Evolutionary conservation across 2,113 vertebrate genomes (phyloP).

Genomic region (Varanus komodoensis): DNA sequence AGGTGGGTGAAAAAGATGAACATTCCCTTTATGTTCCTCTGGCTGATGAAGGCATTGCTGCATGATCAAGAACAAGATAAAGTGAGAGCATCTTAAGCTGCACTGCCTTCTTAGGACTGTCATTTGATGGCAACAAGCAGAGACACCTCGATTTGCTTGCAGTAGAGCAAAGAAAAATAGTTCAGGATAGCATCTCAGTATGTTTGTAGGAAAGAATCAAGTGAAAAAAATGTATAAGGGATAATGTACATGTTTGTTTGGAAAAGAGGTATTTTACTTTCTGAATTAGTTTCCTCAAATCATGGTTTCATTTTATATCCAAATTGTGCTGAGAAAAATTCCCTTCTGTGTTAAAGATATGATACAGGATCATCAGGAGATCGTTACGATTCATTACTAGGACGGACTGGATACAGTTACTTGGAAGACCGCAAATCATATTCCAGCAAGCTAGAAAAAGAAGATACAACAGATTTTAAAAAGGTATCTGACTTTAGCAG

Average conservation of each 20-base stretch:
- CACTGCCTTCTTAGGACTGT: background rate
- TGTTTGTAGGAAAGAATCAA: background rate
- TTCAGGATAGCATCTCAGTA: background rate
- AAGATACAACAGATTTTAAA: slow-evolving; percentile 95
- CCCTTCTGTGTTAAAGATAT: slow-evolving; percentile 77
- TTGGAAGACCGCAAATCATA: slow-evolving; percentile 89
- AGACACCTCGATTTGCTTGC: background rate
- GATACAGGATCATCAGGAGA: slow-evolving; percentile 82
- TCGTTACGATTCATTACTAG: slow-evolving; percentile 83
- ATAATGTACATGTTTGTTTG: background rate
- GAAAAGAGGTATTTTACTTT: background rate
- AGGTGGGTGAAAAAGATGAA: background rate
- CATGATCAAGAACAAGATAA: background rate
- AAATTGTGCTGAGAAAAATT: background rate
- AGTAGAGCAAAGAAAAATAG: background rate
- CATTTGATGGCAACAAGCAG: background rate
- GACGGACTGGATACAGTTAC: slow-evolving; percentile 80
- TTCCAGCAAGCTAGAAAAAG: slow-evolving; percentile 89
- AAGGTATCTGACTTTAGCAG: slow-evolving; percentile 82
- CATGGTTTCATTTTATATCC: background rate
- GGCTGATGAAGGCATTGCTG: too few relatives aligned
- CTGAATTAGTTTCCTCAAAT: background rate
- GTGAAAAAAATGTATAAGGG: background rate
- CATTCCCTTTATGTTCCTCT: too few relatives aligned
- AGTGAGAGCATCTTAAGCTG: background rate